Evolutionary conservation across 1,140 invertebrate species (phyloP).

Genomic region (Anastrepha ludens): DNA sequence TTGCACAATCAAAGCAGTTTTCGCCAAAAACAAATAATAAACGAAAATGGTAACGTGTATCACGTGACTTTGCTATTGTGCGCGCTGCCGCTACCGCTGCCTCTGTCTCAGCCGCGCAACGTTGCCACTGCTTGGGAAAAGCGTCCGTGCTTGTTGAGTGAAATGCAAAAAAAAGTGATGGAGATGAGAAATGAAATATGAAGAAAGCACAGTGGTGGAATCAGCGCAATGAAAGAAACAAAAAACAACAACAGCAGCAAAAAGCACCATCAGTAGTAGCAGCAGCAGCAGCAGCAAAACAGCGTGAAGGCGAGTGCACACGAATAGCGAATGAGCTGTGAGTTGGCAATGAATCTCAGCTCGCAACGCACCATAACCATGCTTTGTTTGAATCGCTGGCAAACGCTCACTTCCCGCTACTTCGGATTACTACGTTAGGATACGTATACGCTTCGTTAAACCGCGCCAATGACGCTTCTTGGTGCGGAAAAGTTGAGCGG

Average conservation of each 20-base stretch:
- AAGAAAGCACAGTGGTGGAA: background rate
- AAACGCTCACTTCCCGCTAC: constrained; percentile 3
- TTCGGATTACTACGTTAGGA: background rate
- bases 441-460: constrained; percentile 49
- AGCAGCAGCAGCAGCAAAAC: background rate
- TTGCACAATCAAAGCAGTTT: constrained; percentile 39
- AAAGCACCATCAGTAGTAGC: background rate
- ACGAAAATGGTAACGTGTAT: background rate
- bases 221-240: background rate
- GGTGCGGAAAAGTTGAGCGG: constrained; percentile 25
- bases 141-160: background rate
- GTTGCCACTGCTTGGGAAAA: background rate
- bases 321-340: constrained; percentile 25
- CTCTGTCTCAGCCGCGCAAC: too few species aligned
- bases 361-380: background rate
- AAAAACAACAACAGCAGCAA: background rate
- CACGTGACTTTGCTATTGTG: constrained; percentile 17
- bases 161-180: background rate
- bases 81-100: background rate
- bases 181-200: constrained; percentile 47
- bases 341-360: constrained; percentile 12
- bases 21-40: constrained; percentile 1
- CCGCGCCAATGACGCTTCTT: background rate
- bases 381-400: constrained; percentile 17
- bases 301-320: constrained; percentile 41